A percentile compares a stretch with the other conserved stretches of the same genome.
Evolutionary conservation across 2,888 invertebrate species (phyloP).

Genomic region (Lissonota sp.): DNA sequence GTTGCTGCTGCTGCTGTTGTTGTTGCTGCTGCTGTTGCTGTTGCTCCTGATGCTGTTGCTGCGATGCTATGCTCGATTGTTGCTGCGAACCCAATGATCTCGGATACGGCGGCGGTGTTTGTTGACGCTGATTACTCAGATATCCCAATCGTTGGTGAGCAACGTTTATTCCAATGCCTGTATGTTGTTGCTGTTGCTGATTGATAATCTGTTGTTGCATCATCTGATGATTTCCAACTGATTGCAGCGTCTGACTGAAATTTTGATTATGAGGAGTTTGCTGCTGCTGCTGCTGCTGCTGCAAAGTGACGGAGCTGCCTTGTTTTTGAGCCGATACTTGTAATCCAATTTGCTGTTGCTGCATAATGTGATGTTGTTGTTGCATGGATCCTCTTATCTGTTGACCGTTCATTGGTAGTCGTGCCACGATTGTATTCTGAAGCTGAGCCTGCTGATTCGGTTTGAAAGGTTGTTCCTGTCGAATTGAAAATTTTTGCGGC

Average conservation of each 20-base stretch:
- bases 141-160: conserved; percentile 80
- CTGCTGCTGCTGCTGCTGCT: conserved; percentile 69
- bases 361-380: conserved; percentile 72
- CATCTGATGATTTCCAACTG: conserved; percentile 66
- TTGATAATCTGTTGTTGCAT: conserved; percentile 50
- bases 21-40: conserved; percentile 64
- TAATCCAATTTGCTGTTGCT: conserved; percentile 72
- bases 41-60: conserved; percentile 69
- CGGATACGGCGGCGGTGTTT: conserved; percentile 84
- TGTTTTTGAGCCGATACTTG: conserved; percentile 76
- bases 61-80: conserved; percentile 63
- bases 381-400: conserved; percentile 76
- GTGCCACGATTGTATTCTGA: conserved; percentile 76
- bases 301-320: conserved; percentile 40
- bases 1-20: conserved; percentile 68
- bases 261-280: conserved; percentile 57
- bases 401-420: conserved; percentile 81
- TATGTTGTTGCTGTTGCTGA: conserved; percentile 58
- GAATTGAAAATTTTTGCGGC: conserved; percentile 80
- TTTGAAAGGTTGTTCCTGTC: conserved; percentile 79
- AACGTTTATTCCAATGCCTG: conserved; percentile 72
- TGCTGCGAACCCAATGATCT: conserved; percentile 73
- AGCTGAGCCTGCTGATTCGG: conserved; percentile 72
- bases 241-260: conserved; percentile 61
- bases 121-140: conserved; percentile 79